Conservation (phyloP, 2,113 vertebrate species). For the Dipodomys merriami region DNA sequence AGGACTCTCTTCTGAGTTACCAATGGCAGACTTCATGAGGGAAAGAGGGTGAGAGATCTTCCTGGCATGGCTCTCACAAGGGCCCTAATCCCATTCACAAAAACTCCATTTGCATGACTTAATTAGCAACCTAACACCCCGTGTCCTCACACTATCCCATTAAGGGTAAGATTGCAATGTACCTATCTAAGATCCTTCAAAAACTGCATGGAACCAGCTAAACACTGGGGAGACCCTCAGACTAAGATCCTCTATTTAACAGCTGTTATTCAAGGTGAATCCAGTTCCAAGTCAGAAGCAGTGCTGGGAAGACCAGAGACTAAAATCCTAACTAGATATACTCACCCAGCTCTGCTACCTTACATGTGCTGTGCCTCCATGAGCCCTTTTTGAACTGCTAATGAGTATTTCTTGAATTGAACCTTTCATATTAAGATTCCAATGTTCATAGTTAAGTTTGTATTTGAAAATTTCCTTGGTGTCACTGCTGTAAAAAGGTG, state of each 20-base stretch:
- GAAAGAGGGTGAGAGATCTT: neutral
- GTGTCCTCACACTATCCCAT: neutral
- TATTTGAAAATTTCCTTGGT: slow-evolving; percentile 31
- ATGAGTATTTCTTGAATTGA: slow-evolving; percentile 35
- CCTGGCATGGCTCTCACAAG: neutral
- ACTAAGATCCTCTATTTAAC: neutral
- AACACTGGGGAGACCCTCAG: neutral
- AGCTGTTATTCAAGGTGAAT: neutral
- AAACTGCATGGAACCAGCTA: neutral
- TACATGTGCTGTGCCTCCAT: neutral
- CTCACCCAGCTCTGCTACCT: neutral
- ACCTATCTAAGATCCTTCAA: neutral
- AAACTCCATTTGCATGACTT: neutral
- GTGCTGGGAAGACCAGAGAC: neutral
- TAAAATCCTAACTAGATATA: neutral
- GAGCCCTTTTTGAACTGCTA: neutral
- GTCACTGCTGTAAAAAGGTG: neutral
- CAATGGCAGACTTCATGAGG: neutral
- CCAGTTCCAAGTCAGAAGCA: neutral
- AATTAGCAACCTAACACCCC: neutral
- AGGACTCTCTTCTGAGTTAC: neutral
- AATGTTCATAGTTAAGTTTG: neutral
- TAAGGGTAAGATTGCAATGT: neutral
- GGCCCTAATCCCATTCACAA: neutral
- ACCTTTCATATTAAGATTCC: neutral